Conservation (phyloP, 2,888 invertebrate species). For the Geophilus truncorum region DNA sequence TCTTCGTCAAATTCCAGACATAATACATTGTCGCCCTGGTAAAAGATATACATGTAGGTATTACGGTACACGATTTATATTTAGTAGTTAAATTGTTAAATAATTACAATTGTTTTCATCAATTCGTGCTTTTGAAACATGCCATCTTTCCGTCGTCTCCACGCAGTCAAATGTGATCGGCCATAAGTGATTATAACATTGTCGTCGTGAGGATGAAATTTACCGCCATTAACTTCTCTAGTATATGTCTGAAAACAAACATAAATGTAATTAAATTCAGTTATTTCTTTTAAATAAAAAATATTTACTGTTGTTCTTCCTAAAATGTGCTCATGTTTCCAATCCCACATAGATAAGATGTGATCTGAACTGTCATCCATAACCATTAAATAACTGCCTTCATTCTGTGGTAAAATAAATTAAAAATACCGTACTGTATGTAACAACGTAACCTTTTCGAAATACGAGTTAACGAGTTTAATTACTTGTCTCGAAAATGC, state of each 20-base stretch:
- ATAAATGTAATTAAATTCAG: neutral
- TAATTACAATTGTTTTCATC: slow-evolving; percentile 49
- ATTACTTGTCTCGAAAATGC: slow-evolving; percentile 77
- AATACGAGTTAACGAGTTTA: too few species aligned
- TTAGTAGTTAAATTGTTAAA: neutral
- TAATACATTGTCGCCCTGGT: slow-evolving; percentile 51
- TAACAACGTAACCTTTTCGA: too few species aligned
- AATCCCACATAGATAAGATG: slow-evolving; percentile 88
- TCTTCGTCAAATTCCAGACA: slow-evolving; percentile 85
- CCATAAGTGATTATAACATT: slow-evolving; percentile 87
- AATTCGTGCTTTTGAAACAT: slow-evolving; percentile 86
- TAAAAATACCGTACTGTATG: neutral
- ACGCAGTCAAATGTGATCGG: slow-evolving; percentile 83
- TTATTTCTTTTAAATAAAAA: neutral
- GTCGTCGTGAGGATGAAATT: slow-evolving; percentile 86
- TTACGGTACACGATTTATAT: neutral
- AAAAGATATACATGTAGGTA: neutral
- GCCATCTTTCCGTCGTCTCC: slow-evolving; percentile 85
- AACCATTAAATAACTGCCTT: slow-evolving; percentile 82
- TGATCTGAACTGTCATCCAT: slow-evolving; percentile 85
- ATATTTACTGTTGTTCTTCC: slow-evolving; percentile 85
- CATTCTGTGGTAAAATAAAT: slow-evolving; percentile 59
- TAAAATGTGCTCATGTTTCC: slow-evolving; percentile 88
- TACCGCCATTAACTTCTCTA: slow-evolving; percentile 80
- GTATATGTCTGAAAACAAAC: slow-evolving; percentile 66